Base-by-base conservation (phyloP, 2,797 vertebrate genomes). In the Carapus acus region DNA sequence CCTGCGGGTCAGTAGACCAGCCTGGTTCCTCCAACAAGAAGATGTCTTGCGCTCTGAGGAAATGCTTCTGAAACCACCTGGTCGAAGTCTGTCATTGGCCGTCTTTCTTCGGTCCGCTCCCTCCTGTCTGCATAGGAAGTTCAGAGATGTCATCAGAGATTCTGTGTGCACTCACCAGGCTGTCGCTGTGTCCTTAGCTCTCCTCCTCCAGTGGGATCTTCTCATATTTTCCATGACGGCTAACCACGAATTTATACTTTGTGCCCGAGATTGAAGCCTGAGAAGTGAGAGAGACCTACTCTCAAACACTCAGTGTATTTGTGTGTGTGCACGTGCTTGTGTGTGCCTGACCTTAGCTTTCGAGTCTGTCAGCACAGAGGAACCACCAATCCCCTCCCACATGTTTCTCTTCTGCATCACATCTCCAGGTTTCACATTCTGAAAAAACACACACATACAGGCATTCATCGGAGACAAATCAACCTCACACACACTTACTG, bases 181-280 rank as follows among this genome's bases (percentile, higher is more conserved):
- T 79, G 76, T 41, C 70, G 74, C 15, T 80, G 19, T 71, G 59
- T 52, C 27, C 62, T 52, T 49, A 60, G 2, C 60, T n/a, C 37
- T 83, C 74, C 12, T 88, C 85, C 0, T 90, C 88, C 73, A 87
- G 57, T 1, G 86, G 65, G 53, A 94, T 88, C 77, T 95, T 98
- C 86, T 96, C 92, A 6, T 97, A 98, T 74, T 94, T 95, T 13
- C 95, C 96, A 0, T 98, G 96, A 50, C 94, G 94, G 0, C 89
- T 91, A 56, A 94, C 82, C 69, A 98, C 85, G 62, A 94, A 99
- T 65, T 91, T 97, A 69, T 91, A 96, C 73, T 83, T 93, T 78
- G 93, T 94, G 55, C 87, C 85, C 50, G 85, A 82, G 0, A 85
- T 50, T 36, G 81, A 51, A 6, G 77, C 74, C 94, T 97, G 66